Base-by-base conservation (phyloP, 2,113 vertebrate species). In the Dissostichus mawsoni region DNA sequence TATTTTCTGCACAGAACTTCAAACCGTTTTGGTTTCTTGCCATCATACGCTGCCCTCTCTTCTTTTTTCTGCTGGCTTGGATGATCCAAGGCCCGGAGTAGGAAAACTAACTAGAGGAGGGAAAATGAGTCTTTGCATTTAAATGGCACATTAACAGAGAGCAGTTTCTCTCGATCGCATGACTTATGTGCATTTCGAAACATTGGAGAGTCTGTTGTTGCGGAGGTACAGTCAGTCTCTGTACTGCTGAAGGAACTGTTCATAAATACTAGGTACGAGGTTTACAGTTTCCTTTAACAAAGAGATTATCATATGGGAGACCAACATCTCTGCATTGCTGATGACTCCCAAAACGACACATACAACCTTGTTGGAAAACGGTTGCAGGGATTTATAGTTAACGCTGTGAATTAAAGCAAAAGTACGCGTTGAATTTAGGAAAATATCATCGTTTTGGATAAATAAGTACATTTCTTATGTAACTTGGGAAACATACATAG, bases 121-220 rank as follows among this genome's bases (percentile, higher is more conserved):
- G 82, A 61, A 82, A 92, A 85, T 85, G 83, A 82, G 89, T 91
- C 89, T 93, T 92, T 93, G 91, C 92, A 93, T 94, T 94, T 94
- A 92, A 93, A 94, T 93, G 84, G 88, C 80, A 84, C 90, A 92
- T 93, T 94, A 94, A 81, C 82, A 88, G 74, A 67, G 76, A 76
- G 76, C 77, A 29, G 87, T 78, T 86, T 79, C 72, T 78, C 63
- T 79, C 64, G 83, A 82, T 89, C 71, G 72, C 71, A 58, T 33
- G 65, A 81, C 68, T 80, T 87, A 36, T 81, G 77, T 69, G 65
- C 73, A 77, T 87, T 87, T 56, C 50, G 88, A 80, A 65, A 76
- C 83, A 64, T 62, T 58, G 52, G 80, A 53, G 69, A 45, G 74
- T 55, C 47, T 76, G 69, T 56, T 72, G 58, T 78, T 59, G 48